phyloP scores from a whole-genome alignment of 2,113 vertebrate genomes.

The Propithecus coquereli region DNA sequence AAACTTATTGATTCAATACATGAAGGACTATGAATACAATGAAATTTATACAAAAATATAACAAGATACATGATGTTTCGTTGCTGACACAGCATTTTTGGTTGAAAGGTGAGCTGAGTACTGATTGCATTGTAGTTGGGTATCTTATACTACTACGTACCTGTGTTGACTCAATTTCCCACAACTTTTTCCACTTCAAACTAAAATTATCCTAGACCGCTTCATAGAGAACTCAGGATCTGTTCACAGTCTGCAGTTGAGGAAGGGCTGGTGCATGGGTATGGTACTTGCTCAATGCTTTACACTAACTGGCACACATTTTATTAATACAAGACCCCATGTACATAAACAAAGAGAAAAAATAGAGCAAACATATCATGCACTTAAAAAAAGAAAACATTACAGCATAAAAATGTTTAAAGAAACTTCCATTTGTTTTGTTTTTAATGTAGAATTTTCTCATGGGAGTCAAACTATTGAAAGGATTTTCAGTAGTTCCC shows the following conservation, averaged over 20 bases:
- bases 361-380: neutral
- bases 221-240: neutral
- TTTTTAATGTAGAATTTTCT: constrained; percentile 33
- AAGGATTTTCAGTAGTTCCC: neutral
- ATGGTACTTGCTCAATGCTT: neutral
- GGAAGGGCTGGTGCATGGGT: neutral
- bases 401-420: neutral
- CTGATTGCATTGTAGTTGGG: neutral
- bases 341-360: neutral
- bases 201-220: neutral
- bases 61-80: neutral
- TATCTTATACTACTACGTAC: neutral
- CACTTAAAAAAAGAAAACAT: neutral
- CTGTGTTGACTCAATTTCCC: neutral
- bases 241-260: neutral
- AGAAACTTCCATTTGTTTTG: neutral
- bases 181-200: neutral
- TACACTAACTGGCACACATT: constrained; percentile 1
- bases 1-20: neutral
- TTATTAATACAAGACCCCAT: neutral
- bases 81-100: neutral
- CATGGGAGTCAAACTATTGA: neutral
- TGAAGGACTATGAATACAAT: neutral
- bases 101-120: neutral
- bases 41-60: constrained; percentile 7